These are phyloP conservation scores for Acleris sparsana DNA, from an alignment of 2,888 invertebrate genomes.

Conservation along the genomic window DNA sequence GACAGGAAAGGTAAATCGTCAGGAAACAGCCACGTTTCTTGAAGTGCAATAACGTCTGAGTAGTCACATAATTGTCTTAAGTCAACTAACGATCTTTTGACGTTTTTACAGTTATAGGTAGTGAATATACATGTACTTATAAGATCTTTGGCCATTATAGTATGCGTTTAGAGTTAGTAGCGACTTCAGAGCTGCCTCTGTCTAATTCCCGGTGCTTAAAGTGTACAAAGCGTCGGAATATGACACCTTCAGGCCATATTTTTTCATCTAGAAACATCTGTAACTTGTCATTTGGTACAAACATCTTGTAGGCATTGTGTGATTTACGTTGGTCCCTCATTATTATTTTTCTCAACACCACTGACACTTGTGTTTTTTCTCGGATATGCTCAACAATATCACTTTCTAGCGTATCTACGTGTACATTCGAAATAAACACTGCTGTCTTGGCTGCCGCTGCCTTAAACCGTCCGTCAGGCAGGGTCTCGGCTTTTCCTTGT, in stretches of 20 bases:
- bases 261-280: neutral
- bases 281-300: neutral
- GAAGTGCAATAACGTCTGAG: too few species aligned
- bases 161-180: too few species aligned
- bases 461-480: neutral
- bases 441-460: neutral
- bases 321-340: slow-evolving; percentile 5
- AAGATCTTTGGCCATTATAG: too few species aligned
- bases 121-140: neutral
- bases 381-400: neutral
- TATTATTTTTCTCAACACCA: neutral
- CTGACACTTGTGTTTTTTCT: neutral
- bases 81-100: neutral
- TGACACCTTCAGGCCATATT: neutral
- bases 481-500: too few species aligned
- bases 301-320: slow-evolving; percentile 7
- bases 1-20: too few species aligned
- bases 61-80: too few species aligned
- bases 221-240: neutral
- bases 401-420: neutral
- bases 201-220: neutral
- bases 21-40: too few species aligned
- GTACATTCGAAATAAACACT: neutral
- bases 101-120: neutral
- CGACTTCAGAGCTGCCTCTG: too few species aligned